These are phyloP conservation scores for Styela clava DNA, from an alignment of 23 tunicate genomes.

Conservation along the genomic window DNA sequence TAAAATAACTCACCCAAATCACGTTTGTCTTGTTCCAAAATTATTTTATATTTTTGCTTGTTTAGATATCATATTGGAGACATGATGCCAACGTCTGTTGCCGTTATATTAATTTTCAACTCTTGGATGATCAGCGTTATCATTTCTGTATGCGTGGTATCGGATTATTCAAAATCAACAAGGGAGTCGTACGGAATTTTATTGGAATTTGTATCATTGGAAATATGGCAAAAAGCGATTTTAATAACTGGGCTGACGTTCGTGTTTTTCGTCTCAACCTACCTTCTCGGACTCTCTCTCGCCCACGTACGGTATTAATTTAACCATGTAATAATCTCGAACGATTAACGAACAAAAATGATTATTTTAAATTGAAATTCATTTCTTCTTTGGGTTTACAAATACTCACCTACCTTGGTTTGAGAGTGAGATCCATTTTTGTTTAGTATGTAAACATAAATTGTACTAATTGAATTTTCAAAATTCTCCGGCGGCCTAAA, in stretches of 20 bases:
- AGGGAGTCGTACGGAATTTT: conserved; percentile 9
- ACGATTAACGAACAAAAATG: no score
- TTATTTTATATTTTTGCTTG: not conserved
- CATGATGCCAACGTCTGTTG: conserved; percentile 50
- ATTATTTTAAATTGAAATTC: no score
- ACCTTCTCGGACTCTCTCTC: not conserved
- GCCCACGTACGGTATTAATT: not conserved
- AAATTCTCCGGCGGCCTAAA: no score
- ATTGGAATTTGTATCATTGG: not conserved
- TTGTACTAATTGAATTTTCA: no score
- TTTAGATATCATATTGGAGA: conserved; percentile 79
- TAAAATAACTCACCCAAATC: no score
- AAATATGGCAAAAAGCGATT: conserved; percentile 18
- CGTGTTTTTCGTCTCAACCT: not conserved
- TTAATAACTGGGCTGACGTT: conserved; percentile 12
- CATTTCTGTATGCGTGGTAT: conserved; percentile 38
- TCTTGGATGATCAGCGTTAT: conserved; percentile 70
- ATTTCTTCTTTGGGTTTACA: no score
- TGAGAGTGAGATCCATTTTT: no score
- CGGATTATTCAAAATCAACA: conserved; percentile 10
- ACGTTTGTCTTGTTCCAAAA: no score
- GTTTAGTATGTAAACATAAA: no score
- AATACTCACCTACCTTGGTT: no score
- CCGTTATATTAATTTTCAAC: conserved; percentile 32
- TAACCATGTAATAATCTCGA: no score